A percentile compares a stretch with the other conserved stretches of the same genome.
These are phyloP conservation scores for Lottia gigantea DNA, from an alignment of 2,888 invertebrate species.

Conservation along the genomic window DNA sequence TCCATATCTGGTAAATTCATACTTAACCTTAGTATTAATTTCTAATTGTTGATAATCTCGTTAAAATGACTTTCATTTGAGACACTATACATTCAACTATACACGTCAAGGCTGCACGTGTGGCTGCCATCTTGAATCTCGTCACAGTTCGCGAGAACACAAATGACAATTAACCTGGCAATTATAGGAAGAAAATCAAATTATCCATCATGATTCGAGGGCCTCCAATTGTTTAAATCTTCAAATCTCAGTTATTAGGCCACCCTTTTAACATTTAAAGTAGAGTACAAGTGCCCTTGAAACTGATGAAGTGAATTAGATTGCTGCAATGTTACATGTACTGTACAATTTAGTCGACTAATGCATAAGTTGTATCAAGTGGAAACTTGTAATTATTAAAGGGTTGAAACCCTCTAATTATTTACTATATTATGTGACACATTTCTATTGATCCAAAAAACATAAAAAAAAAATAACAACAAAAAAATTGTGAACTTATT, in stretches of 20 bases:
- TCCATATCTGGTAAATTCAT: not conserved
- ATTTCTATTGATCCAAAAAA: too few species aligned
- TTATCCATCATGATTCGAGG: not conserved
- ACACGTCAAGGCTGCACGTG: not conserved
- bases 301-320: too few species aligned
- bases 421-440: too few species aligned
- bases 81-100: not conserved
- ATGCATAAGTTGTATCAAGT: too few species aligned
- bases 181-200: slow-evolving; percentile 7
- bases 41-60: slow-evolving; percentile 1
- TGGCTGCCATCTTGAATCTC: slow-evolving; percentile 7
- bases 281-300: too few species aligned
- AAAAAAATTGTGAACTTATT: too few species aligned
- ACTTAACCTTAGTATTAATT: slow-evolving; percentile 8
- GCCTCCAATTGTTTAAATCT: not conserved
- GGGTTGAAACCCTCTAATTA: too few species aligned
- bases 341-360: too few species aligned
- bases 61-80: not conserved
- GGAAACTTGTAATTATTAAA: too few species aligned
- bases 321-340: too few species aligned
- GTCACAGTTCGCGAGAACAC: not conserved
- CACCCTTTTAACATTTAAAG: too few species aligned
- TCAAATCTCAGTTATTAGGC: not conserved
- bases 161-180: not conserved
- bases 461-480: too few species aligned